These are phyloP conservation scores for Planiliza haematocheilus DNA, from an alignment of 2,113 vertebrate species.

Conservation along the genomic window DNA sequence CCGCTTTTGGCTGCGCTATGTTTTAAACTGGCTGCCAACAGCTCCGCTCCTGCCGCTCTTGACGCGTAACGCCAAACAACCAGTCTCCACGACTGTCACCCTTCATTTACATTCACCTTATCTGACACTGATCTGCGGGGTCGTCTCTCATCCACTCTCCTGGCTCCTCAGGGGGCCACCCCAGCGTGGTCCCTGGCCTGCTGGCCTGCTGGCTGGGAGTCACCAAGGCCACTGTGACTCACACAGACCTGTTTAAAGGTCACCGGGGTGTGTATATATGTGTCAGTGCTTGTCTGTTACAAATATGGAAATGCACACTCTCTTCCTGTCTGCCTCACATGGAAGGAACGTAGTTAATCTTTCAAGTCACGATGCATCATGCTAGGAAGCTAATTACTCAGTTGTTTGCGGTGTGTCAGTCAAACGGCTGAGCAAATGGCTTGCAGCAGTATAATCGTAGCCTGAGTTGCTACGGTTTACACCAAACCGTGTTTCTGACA, in stretches of 20 bases:
- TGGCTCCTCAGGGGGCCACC: conserved; percentile 22
- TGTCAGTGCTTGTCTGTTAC: conserved; percentile 41
- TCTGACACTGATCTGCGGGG: conserved; percentile 45
- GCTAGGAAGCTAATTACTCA: conserved; percentile 50
- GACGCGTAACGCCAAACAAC: conserved; percentile 11
- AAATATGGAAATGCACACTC: conserved; percentile 48
- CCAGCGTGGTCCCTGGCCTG: conserved; percentile 2
- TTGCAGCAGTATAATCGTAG: conserved; percentile 20
- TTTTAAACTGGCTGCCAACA: conserved; percentile 23
- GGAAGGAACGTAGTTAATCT: conserved; percentile 44
- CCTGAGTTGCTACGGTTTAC: conserved; percentile 30
- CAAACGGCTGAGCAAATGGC: conserved; percentile 45
- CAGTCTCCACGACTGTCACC: conserved; percentile 12
- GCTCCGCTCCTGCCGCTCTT: not conserved
- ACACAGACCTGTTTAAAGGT: conserved; percentile 60
- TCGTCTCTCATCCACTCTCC: conserved; percentile 21
- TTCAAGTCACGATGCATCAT: conserved; percentile 51
- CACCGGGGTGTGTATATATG: conserved; percentile 28
- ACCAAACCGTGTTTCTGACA: conserved; percentile 17
- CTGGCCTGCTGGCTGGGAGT: conserved; percentile 9
- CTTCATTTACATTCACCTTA: conserved; percentile 39
- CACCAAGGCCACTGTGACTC: conserved; percentile 40
- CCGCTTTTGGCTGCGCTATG: not conserved
- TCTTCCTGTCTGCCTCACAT: conserved; percentile 44
- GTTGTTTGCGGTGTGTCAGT: conserved; percentile 54